These are phyloP conservation scores for Scaptomyza graminum DNA, from an alignment of 1,140 invertebrate genomes.

Conservation along the genomic window DNA sequence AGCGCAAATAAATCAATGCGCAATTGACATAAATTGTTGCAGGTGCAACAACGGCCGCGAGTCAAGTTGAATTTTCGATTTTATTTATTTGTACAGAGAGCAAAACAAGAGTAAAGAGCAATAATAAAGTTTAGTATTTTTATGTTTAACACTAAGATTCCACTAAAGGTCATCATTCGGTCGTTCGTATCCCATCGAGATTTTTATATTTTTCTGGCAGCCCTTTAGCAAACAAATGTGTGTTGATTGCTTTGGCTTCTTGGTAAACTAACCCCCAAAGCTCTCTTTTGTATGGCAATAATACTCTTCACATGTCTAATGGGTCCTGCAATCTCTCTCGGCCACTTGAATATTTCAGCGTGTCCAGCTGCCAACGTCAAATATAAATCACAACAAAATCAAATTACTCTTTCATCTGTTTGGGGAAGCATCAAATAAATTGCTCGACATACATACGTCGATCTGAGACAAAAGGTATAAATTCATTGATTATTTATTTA, in stretches of 20 bases:
- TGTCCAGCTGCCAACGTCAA: conserved; percentile 34
- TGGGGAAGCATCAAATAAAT: conserved; percentile 61
- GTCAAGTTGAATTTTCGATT: conserved; percentile 36
- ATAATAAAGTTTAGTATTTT: no score
- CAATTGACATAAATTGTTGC: conserved; percentile 42
- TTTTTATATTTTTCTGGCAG: background rate
- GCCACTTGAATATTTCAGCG: conserved; percentile 17
- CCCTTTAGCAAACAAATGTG: conserved; percentile 5
- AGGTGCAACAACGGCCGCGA: conserved; percentile 32
- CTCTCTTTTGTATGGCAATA: background rate
- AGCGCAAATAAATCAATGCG: conserved; percentile 41
- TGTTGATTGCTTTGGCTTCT: conserved; percentile 4
- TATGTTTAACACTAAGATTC: no score
- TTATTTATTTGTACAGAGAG: background rate
- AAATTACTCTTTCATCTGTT: conserved; percentile 71
- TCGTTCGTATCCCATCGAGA: background rate
- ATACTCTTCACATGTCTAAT: conserved; percentile 11
- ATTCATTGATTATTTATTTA: conserved; percentile 82
- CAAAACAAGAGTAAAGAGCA: no score
- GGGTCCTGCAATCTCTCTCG: background rate
- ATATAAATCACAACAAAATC: conserved; percentile 73
- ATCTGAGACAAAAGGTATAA: conserved; percentile 52
- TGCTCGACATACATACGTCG: conserved; percentile 55
- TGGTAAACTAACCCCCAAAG: background rate
- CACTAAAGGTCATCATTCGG: background rate